Evolutionary conservation across 2,797 vertebrate genomes (phyloP).

Genomic region (Anguilla obscura): DNA sequence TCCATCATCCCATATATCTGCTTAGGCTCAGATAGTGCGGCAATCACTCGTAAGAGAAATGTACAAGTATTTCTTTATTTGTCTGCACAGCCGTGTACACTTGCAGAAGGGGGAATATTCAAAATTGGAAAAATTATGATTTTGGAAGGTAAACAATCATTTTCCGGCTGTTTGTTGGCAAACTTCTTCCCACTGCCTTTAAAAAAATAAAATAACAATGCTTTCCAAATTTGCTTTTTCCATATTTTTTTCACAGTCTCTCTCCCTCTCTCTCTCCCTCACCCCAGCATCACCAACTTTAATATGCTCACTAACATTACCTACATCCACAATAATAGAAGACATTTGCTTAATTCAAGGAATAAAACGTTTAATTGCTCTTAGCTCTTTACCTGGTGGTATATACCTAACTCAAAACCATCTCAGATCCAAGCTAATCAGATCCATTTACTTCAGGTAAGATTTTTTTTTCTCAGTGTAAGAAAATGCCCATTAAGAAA

Average conservation of each 20-base stretch:
- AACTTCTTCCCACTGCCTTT: neutral
- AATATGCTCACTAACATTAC: neutral
- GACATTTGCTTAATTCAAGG: neutral
- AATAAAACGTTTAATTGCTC: neutral
- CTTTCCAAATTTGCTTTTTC: neutral
- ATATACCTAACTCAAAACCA: no score
- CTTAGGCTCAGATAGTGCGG: neutral
- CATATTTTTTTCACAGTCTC: no score
- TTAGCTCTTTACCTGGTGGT: neutral
- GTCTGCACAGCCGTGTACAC: neutral
- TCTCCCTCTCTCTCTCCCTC: no score
- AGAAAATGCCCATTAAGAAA: neutral
- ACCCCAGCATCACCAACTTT: neutral
- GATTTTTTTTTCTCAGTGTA: neutral
- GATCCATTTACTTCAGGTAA: neutral
- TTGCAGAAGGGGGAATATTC: neutral
- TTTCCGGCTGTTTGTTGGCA: neutral
- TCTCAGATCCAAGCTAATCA: neutral
- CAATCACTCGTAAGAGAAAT: neutral
- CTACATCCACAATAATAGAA: neutral
- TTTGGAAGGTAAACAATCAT: neutral
- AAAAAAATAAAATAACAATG: neutral
- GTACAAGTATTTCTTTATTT: neutral
- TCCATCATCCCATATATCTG: neutral
- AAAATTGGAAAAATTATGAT: neutral